Conservation (phyloP, 2,113 vertebrate genomes). For the Furnarius figulus region DNA sequence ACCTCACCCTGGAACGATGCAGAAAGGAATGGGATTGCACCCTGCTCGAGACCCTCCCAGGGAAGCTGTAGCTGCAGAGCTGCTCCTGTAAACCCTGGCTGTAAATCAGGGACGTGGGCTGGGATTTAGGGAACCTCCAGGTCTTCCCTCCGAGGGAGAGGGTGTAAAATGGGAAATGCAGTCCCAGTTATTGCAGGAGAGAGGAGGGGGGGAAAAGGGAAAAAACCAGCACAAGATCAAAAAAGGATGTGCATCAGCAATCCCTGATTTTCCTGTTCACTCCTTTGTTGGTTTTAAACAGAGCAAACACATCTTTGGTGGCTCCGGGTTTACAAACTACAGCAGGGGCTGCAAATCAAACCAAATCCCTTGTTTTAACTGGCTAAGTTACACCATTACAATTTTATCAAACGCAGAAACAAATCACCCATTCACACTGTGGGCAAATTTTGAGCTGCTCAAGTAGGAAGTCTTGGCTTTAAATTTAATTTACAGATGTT, state of each 20-base stretch:
- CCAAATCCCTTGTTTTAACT: neutral
- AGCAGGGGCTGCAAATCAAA: neutral
- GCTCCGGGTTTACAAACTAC: neutral
- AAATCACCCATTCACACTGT: neutral
- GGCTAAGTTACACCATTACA: neutral
- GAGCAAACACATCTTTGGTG: neutral
- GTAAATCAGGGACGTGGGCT: neutral
- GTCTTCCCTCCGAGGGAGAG: accelerated
- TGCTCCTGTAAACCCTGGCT: neutral
- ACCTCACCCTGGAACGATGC: neutral
- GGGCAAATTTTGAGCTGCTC: neutral
- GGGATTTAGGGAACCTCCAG: neutral
- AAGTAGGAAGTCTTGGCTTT: neutral
- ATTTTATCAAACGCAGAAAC: neutral
- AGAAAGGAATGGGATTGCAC: neutral
- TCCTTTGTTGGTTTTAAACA: neutral
- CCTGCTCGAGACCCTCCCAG: neutral
- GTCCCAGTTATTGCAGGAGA: neutral
- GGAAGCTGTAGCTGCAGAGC: neutral
- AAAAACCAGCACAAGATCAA: neutral
- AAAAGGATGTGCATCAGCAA: too few species aligned
- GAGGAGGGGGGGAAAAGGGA: neutral
- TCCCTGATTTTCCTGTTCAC: neutral
- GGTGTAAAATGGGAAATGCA: neutral
- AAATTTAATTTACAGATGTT: neutral